Evolutionary conservation across 2,797 vertebrate genomes (phyloP).

Genomic region (Ciconia nigra): DNA sequence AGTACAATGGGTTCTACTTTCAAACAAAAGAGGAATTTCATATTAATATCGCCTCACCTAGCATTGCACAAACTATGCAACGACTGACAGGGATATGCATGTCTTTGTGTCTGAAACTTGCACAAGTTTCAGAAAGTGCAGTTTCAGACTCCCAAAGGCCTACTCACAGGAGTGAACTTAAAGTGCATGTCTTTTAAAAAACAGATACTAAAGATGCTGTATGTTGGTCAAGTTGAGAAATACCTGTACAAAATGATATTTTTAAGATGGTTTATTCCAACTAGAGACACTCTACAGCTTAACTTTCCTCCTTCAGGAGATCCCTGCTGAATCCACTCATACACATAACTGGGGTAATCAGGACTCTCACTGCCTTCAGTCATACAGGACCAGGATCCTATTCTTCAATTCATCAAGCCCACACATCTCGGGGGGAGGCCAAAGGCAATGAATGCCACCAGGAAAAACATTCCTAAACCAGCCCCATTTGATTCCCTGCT

Average conservation of each 20-base stretch:
- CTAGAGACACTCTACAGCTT: background rate
- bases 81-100: rapidly evolving
- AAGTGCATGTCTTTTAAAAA: background rate
- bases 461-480: background rate
- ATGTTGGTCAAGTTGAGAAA: background rate
- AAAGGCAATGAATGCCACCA: background rate
- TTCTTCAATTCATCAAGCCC: background rate
- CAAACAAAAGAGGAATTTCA: background rate
- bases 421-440: background rate
- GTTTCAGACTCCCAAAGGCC: background rate
- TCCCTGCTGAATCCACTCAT: background rate
- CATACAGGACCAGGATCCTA: background rate
- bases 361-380: background rate
- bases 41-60: background rate
- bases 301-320: background rate
- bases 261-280: background rate
- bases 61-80: background rate
- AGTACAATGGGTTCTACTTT: background rate
- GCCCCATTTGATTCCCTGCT: slow-evolving; percentile 1
- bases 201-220: background rate
- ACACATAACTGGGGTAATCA: background rate
- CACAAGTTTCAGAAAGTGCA: background rate
- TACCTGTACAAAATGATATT: background rate
- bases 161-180: background rate
- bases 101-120: background rate